phyloP scores from a whole-genome alignment of 1,140 invertebrate species.

The Drosophila parvula region DNA sequence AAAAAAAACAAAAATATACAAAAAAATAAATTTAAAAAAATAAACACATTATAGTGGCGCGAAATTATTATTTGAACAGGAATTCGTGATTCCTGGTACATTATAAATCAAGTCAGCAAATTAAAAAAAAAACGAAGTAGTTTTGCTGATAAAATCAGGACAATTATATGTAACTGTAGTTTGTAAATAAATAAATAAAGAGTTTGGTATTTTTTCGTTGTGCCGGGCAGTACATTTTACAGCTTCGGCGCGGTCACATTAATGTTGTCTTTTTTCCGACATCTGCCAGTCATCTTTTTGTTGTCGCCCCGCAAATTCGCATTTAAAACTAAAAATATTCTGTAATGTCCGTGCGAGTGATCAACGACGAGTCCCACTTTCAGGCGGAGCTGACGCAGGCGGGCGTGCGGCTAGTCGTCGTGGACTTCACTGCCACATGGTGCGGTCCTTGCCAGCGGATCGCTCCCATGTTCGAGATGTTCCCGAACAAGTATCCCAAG shows the following conservation, averaged over 20 bases:
- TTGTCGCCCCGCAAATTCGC: slow-evolving; percentile 35
- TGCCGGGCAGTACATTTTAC: neutral
- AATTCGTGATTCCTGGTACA: neutral
- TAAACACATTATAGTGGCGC: too few species aligned
- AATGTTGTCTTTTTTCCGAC: slow-evolving; percentile 6
- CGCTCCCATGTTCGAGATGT: slow-evolving; percentile 94
- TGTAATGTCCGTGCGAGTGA: slow-evolving; percentile 74
- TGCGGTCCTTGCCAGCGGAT: slow-evolving; percentile 97
- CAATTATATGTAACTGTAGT: too few species aligned
- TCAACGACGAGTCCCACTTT: slow-evolving; percentile 91
- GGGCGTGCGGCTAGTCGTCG: slow-evolving; percentile 95
- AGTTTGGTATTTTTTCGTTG: neutral
- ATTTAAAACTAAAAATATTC: slow-evolving; percentile 24
- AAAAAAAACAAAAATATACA: too few species aligned
- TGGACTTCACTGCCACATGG: slow-evolving; percentile 97
- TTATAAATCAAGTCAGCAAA: neutral
- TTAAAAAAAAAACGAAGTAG: too few species aligned
- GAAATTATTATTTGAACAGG: neutral
- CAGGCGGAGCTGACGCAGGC: slow-evolving; percentile 91
- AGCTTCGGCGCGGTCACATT: neutral
- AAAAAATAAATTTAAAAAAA: too few species aligned
- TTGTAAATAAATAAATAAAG: neutral
- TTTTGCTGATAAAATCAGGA: neutral
- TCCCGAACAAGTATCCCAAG: slow-evolving; percentile 93
- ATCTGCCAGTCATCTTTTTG: slow-evolving; percentile 55